Base-by-base conservation (phyloP, 2,888 invertebrate genomes). In the Pyrrhia umbra region DNA sequence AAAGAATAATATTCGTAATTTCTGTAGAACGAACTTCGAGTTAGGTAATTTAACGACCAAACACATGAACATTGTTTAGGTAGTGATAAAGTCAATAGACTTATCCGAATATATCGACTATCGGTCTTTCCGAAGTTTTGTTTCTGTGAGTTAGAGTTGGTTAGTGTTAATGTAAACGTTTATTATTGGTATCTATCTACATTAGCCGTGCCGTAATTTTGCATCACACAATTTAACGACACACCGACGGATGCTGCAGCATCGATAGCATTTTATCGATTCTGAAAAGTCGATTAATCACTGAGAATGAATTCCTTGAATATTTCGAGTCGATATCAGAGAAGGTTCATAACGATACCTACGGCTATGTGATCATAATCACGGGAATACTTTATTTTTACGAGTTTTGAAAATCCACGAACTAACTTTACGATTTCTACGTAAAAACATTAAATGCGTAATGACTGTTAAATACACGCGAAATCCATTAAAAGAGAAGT, bases 401-500 rank as follows among this genome's bases (percentile, higher is more conserved):
- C 59, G 60, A 65, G 42, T 66, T 77, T 71, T 60, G 54, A 49
- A 68, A 65, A 58, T 67, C 54, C 56, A 69, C 52, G 75, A 69
- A 78, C 23, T 21, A 49, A 72, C 47, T 79, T 79, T 66, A 81
- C 40, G 52, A 56, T 58, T 79, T 81, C 79, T 50, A 56, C 37
- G 70, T 60, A 79, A 49, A 42, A 49, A 45, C 51, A 75, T 80
- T 63, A 70, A 81, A 56, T 46, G 47, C 15, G 60, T 76, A 73
- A 73, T 75, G 66, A 56, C 54, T 49, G 61, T 68, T 66, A 63
- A 64, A 78, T 74, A 77, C 71, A 71, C 54, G 67, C 57, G 67
- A 81, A 77, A 69, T 79, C 71, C 80, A 82, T 82, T 81, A 77
- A 63, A 66, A 49, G 47, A 63, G 65, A 60, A 59, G 42, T 57